Base-by-base conservation (phyloP, 2,797 vertebrate genomes). In the Molossus alvarezi region DNA sequence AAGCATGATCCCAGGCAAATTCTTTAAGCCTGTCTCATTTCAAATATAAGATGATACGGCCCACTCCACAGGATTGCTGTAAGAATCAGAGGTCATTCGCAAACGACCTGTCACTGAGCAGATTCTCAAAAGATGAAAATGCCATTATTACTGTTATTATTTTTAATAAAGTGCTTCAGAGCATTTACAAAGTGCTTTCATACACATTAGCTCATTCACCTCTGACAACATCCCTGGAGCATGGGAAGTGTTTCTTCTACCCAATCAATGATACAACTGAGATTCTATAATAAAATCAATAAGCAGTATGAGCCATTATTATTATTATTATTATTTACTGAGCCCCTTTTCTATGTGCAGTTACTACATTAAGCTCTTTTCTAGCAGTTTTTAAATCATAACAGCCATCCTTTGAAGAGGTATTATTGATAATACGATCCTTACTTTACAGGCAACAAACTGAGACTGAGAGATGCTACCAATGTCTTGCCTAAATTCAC, bases 21-120 rank as follows among this genome's bases (percentile, higher is more conserved):
- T 84, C 77, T 87, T 83, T 65, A 92, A 80, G 10, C n/a, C 37
- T 69, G 5, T 71, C 91, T 94, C 60, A 64, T 80, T 60, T 91
- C 53, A 51, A 67, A 20, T 58, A 23, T 29, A 37, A 93, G 91
- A 62, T 7, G 71, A 13, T 18, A 13, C 5, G 48, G 4, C 1
- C 0, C 53, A 29, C 9, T 17, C 60, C 45, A 18, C 1, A n/a
- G 80, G 71, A 53, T 3, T 81, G 17, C 48, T 23, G 21, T 62
- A n/a, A 92, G 71, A 58, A 51, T 58, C 29, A 41, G 51, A 90
- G 37, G 45, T 0, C 21, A 20, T 3, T 10, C 17, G 13, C 11
- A 20, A 29, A 81, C 53, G 67, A 29, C 58, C 14, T 12, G 48
- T 20, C 6, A 25, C 90, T 75, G n/a, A 62, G 88, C 20, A 81